Evolutionary conservation across 1,140 invertebrate species (phyloP).

Genomic region (Saccostrea glomerata): DNA sequence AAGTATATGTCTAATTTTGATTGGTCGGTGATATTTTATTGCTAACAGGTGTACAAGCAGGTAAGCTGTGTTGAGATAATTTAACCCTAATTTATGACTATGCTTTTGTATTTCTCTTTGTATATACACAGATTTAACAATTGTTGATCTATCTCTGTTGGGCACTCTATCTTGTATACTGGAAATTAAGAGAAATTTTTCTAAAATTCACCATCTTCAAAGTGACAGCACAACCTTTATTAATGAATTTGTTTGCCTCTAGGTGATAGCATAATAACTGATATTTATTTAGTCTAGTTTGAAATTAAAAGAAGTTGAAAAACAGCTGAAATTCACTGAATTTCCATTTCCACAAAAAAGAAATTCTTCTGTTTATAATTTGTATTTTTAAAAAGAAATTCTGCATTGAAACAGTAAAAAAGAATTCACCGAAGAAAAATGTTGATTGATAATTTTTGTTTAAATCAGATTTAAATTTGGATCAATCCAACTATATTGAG

Average conservation of each 20-base stretch:
- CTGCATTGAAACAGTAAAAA: too few species aligned
- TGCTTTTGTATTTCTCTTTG: constrained; percentile 1
- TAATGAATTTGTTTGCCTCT: not conserved
- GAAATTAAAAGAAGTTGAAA: not conserved
- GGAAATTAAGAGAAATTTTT: not conserved
- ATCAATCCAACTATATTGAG: too few species aligned
- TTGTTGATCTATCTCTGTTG: not conserved
- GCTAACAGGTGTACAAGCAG: constrained; percentile 29
- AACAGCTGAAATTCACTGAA: not conserved
- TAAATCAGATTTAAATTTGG: too few species aligned
- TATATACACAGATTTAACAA: constrained; percentile 15
- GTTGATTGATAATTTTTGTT: too few species aligned
- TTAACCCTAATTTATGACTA: not conserved
- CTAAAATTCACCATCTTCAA: not conserved
- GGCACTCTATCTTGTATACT: not conserved
- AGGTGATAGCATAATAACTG: not conserved
- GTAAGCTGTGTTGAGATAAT: not conserved
- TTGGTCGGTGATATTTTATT: constrained; percentile 33
- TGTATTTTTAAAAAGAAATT: not conserved
- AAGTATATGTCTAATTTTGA: constrained; percentile 26
- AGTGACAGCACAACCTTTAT: not conserved
- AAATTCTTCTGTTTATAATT: not conserved
- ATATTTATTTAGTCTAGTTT: not conserved
- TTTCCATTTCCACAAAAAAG: not conserved
- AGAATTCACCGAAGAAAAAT: too few species aligned